These are phyloP conservation scores for Uropsilus gracilis DNA, from an alignment of 2,113 vertebrate species.

Conservation along the genomic window DNA sequence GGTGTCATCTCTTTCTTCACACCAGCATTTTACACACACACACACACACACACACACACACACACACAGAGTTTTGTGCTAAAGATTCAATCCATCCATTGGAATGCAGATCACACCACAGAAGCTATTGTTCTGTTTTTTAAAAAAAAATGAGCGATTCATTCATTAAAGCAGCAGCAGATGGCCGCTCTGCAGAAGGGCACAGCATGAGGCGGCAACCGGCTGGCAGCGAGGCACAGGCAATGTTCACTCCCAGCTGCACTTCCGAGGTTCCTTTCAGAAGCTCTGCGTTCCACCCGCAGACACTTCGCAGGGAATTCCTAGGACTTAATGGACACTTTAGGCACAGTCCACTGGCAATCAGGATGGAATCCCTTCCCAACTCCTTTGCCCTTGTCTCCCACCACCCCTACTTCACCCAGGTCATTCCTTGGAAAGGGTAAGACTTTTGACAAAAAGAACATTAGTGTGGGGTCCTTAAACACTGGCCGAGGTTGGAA, in stretches of 20 bases:
- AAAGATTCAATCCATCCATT: constrained; percentile 55
- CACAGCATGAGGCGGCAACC: constrained; percentile 81
- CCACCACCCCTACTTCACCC: neutral
- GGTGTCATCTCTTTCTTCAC: neutral
- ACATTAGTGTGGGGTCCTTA: neutral
- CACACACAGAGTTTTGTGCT: neutral
- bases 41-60: neutral
- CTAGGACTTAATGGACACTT: neutral
- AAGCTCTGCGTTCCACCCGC: constrained; percentile 51
- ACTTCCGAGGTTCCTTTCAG: constrained; percentile 64
- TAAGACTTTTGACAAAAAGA: constrained; percentile 42
- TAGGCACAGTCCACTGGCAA: neutral
- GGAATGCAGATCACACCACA: constrained; percentile 81
- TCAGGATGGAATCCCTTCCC: neutral
- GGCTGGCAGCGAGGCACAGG: constrained; percentile 67
- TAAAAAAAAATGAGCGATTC: constrained; percentile 70
- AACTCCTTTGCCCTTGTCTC: neutral
- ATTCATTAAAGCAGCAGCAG: constrained; percentile 85
- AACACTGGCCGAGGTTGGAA: neutral
- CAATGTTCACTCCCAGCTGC: constrained; percentile 69
- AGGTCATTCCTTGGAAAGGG: neutral
- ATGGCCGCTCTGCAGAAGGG: constrained; percentile 83
- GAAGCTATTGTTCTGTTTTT: constrained; percentile 83
- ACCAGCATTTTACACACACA: neutral
- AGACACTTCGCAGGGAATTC: constrained; percentile 61